phyloP scores from a whole-genome alignment of 1,140 invertebrate genomes.

The Yoshiicerus persimilis region DNA sequence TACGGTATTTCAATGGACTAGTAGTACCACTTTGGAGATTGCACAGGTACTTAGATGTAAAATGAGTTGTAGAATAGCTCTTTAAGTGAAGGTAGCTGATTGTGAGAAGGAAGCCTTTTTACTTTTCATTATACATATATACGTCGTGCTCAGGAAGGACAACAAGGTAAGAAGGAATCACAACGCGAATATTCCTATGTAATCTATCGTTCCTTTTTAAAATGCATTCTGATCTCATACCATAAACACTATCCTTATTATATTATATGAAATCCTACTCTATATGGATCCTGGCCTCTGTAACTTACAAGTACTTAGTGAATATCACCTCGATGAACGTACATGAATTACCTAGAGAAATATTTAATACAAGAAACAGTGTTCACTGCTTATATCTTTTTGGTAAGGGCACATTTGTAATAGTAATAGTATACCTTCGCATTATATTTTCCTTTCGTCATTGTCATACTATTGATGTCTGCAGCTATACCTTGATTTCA shows the following conservation, averaged over 20 bases:
- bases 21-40: too few relatives aligned
- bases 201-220: not conserved
- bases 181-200: too few relatives aligned
- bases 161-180: not conserved
- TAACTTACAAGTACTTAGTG: too few relatives aligned
- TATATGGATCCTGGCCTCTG: too few relatives aligned
- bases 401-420: not conserved
- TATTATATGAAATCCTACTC: not conserved
- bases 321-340: too few relatives aligned
- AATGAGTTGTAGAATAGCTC: not conserved
- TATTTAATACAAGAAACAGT: too few relatives aligned
- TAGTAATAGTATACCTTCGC: not conserved
- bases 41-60: not conserved
- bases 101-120: not conserved
- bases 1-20: too few relatives aligned
- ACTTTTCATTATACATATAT: not conserved
- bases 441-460: not conserved
- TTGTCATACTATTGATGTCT: not conserved
- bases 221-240: not conserved
- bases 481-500: not conserved
- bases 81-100: not conserved
- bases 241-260: not conserved
- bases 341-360: too few relatives aligned
- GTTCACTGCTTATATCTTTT: too few relatives aligned
- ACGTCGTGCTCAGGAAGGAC: not conserved